Base-by-base conservation (phyloP, 1,140 invertebrate genomes). In the Magallana ariakensis region DNA sequence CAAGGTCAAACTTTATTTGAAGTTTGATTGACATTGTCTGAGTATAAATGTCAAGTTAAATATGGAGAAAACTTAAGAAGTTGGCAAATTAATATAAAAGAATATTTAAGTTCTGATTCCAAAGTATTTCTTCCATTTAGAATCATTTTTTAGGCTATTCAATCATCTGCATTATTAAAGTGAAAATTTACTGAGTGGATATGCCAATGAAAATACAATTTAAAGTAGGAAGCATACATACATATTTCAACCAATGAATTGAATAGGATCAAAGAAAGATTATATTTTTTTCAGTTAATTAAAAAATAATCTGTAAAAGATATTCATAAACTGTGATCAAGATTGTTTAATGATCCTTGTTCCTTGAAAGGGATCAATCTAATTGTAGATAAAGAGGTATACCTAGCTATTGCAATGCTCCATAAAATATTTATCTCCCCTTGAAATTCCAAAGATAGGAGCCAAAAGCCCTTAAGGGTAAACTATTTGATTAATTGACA, bases 391-490 rank as follows among this genome's bases (percentile, higher is more conserved):
- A 46, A 46, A 46, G 33, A 62, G 58, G 19, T 62, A 19, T 75
- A 22, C 33, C 6, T 70, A n/a, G n/a, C n/a, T n/a, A 70, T 75
- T 26, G 22, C 33, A 33, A 26, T 26, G 19, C 66, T 13, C 33
- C 9, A 75, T 75, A 75, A 26, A 62, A 16, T 26, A 26, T 26
- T 75, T 75, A 75, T 75, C 66, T 75, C 66, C 66, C 66, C 66
- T 75, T 8, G 10, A 75, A 75, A 75, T 75, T 75, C 66, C 66
- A 75, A 46, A 75, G 66, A 26, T 75, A 33, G 66, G 66, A 75
- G 66, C 22, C 33, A 75, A 13, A 26, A 26, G 33, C 66, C 66
- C 66, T 60, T 13, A 26, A 75, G 66, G 66, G 22, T 26, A 75
- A 13, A 75, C 22, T 22, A 33, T 33, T 19, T 75, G 66, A 75